Percentiles rank a stretch among this genome's conserved stretches.
Evolutionary conservation across 1,140 invertebrate species (phyloP).

Genomic region (Scaptomyza hsui): DNA sequence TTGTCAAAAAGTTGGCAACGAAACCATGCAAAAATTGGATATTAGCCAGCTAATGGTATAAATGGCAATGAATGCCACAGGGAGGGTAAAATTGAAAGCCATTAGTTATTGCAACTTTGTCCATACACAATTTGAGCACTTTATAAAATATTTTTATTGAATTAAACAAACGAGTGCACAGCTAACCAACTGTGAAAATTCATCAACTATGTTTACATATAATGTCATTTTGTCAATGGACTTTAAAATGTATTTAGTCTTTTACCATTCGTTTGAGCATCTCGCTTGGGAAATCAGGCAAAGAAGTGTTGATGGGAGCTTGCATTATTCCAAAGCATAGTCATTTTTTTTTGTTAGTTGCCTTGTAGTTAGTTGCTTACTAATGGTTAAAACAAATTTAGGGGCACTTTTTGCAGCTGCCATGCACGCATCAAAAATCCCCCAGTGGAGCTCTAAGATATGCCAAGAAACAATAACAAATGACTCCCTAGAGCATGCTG

Average conservation of each 20-base stretch:
- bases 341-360: slow-evolving; percentile 27
- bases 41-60: slow-evolving; percentile 46
- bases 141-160: slow-evolving; percentile 13
- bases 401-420: slow-evolving; percentile 45
- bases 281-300: slow-evolving; percentile 65
- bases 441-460: slow-evolving; percentile 56
- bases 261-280: background rate
- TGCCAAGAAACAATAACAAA: slow-evolving; percentile 70
- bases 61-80: slow-evolving; percentile 41
- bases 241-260: slow-evolving; percentile 36
- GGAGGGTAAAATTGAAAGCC: slow-evolving; percentile 16
- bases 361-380: slow-evolving; percentile 20
- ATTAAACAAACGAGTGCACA: slow-evolving; percentile 10
- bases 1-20: slow-evolving; percentile 56
- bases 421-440: slow-evolving; percentile 14
- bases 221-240: slow-evolving; percentile 6
- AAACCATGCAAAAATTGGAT: slow-evolving; percentile 41
- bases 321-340: background rate
- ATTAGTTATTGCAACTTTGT: slow-evolving; percentile 46
- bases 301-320: slow-evolving; percentile 54
- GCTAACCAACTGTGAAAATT: slow-evolving; percentile 1
- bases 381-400: slow-evolving; percentile 51
- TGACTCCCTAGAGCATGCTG: slow-evolving; percentile 57
- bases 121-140: slow-evolving; percentile 5
- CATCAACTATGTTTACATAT: slow-evolving; percentile 21